Evolutionary conservation across 23 tunicate genomes (phyloP).

Genomic region (Halocynthia aurantium): DNA sequence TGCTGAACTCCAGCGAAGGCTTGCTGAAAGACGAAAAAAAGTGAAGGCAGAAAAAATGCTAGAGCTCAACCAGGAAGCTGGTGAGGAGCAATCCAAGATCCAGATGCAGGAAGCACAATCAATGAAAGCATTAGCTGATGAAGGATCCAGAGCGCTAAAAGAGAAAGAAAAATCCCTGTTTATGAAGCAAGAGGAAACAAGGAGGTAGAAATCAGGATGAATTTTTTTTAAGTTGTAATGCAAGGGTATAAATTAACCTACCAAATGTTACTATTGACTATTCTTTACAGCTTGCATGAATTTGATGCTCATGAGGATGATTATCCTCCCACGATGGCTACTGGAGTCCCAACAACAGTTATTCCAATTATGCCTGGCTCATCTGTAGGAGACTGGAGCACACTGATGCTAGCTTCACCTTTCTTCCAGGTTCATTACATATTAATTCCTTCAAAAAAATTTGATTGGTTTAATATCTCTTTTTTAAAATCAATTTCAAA

Average conservation of each 20-base stretch:
- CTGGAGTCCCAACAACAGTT: constrained; percentile 6
- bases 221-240: neutral
- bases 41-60: constrained; percentile 33
- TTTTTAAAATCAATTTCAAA: neutral
- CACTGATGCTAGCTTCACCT: constrained; percentile 37
- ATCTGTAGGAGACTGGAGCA: constrained; percentile 26
- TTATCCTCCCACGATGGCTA: neutral
- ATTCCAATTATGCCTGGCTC: constrained; percentile 17
- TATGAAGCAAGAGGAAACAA: constrained; percentile 27
- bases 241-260: no score
- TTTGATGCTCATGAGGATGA: neutral
- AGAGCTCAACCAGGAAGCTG: constrained; percentile 39
- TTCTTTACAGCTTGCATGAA: neutral
- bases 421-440: constrained; percentile 50
- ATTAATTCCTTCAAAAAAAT: no score
- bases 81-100: constrained; percentile 14
- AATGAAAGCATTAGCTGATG: constrained; percentile 42
- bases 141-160: constrained; percentile 51
- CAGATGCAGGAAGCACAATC: constrained; percentile 49
- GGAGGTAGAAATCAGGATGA: constrained; percentile 14
- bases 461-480: neutral
- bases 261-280: neutral
- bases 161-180: constrained; percentile 36
- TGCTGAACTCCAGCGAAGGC: constrained; percentile 33
- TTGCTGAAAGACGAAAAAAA: constrained; percentile 53